Conservation (phyloP, 2,113 vertebrate genomes). For the Colinus virginianus region DNA sequence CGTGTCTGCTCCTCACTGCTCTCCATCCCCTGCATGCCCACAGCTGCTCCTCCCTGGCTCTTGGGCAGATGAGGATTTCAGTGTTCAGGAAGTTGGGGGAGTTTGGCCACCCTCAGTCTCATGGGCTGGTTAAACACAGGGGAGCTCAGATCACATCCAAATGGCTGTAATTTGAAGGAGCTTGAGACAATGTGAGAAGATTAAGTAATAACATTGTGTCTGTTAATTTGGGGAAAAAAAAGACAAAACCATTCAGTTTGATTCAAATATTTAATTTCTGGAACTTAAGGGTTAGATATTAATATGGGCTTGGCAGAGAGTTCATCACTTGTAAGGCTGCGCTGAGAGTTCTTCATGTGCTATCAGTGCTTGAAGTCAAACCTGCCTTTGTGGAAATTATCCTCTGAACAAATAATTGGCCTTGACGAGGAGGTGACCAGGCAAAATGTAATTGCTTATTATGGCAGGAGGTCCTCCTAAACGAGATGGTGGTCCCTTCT, state of each 20-base stretch:
- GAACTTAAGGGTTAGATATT: conserved; percentile 23
- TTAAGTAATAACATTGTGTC: conserved; percentile 28
- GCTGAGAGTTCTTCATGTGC: conserved; percentile 6
- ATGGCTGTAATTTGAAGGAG: conserved; percentile 40
- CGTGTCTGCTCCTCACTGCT: neutral
- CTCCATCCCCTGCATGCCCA: neutral
- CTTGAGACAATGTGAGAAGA: conserved; percentile 27
- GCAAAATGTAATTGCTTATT: conserved; percentile 5
- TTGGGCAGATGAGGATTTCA: neutral
- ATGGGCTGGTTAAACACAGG: conserved; percentile 41
- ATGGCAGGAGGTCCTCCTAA: neutral
- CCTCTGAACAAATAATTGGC: conserved; percentile 8
- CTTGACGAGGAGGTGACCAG: neutral
- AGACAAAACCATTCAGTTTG: conserved; percentile 1
- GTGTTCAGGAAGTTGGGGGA: conserved; percentile 5
- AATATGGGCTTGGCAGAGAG: conserved; percentile 30
- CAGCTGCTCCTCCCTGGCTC: neutral
- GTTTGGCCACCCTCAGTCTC: conserved; percentile 41
- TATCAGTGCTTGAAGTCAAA: conserved; percentile 29
- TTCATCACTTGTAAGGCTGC: neutral
- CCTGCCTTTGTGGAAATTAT: neutral
- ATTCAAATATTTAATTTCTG: conserved; percentile 36
- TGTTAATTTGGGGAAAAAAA: conserved; percentile 21
- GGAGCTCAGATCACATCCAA: conserved; percentile 42
- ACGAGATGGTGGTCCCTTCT: neutral